phyloP scores from a whole-genome alignment of 1,140 invertebrate species.

The Drosophila aff. region DNA sequence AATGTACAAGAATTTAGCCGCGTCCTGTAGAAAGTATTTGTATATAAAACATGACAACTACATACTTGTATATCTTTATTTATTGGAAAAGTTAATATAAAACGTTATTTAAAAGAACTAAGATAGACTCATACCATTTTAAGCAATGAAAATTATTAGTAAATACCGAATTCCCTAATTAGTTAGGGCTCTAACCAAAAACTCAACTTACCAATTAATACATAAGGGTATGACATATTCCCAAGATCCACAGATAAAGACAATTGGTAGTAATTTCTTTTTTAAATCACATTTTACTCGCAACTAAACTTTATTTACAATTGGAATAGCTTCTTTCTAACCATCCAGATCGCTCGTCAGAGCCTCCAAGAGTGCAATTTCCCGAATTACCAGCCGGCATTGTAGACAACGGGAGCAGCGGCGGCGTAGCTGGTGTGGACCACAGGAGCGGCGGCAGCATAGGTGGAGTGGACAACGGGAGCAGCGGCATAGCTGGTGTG shows the following conservation, averaged over 20 bases:
- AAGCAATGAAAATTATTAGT: no score
- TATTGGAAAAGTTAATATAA: not conserved
- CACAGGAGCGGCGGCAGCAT: constrained; percentile 68
- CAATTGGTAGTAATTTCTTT: not conserved
- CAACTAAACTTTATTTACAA: constrained; percentile 65
- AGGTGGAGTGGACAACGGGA: constrained; percentile 41
- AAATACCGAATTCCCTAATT: not conserved
- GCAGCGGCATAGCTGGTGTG: constrained; percentile 51
- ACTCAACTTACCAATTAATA: not conserved
- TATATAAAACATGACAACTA: not conserved
- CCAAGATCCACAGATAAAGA: not conserved
- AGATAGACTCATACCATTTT: no score
- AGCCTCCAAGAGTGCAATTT: constrained; percentile 7
- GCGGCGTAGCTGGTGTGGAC: constrained; percentile 56
- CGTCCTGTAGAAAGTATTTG: not conserved
- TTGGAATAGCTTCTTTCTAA: constrained; percentile 19
- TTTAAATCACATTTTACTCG: constrained; percentile 63
- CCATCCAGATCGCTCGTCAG: constrained; percentile 41
- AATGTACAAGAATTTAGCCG: not conserved
- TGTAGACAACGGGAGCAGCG: constrained; percentile 59
- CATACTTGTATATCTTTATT: no score
- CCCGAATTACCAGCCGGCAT: constrained; percentile 60
- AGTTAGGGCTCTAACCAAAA: no score
- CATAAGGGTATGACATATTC: not conserved
- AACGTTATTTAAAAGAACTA: not conserved